Base-by-base conservation (phyloP, 2,113 vertebrate genomes). In the Tilapia sparmanii region DNA sequence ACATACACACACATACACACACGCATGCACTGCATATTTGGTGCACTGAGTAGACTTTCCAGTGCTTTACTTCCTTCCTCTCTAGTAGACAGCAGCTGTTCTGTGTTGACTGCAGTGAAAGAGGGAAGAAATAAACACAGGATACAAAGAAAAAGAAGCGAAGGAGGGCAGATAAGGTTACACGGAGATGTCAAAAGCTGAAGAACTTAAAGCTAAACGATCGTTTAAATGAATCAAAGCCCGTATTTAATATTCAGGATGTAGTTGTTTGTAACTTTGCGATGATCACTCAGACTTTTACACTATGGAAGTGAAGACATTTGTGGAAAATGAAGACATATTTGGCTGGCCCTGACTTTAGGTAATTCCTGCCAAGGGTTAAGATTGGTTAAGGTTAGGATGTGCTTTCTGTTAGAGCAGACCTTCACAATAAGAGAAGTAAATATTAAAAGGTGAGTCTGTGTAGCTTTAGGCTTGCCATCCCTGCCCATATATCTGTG, bases 51-150 rank as follows among this genome's bases (percentile, higher is more conserved):
- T 35, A 47, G 40, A 31, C 52, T 85, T 85, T 84, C 63, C 29
- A 80, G 6, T 71, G 35, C 29, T 61, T 86, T 9, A 19, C 61
- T 80, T 88, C 33, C 78, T 89, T 86, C 29, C 79, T 42, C 13
- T 87, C 52, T 53, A 19, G 45, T 16, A 83, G 84, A 85, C 52
- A 38, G 83, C 84, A 91, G 82, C 80, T 92, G 87, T 71, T 86
- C 54, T 68, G 55, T 76, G 82, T 73, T 79, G 80, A 88, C 45
- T 73, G 47, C 50, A 80, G 22, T 53, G 19, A 79, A 4, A 31
- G 29, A 84, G 18, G 26, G 18, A 26, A 50, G n/a, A 83, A 10
- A 84, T 52, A 54, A 86, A 80, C 42, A 85, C 85, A 86, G 24
- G 40, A 61, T 10, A 26, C 42, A 61, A 66, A 54, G 50, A 63